phyloP scores from a whole-genome alignment of 30 jellyfish, hydroid and myxozoan species.

The Phacellophora camtschatica region DNA sequence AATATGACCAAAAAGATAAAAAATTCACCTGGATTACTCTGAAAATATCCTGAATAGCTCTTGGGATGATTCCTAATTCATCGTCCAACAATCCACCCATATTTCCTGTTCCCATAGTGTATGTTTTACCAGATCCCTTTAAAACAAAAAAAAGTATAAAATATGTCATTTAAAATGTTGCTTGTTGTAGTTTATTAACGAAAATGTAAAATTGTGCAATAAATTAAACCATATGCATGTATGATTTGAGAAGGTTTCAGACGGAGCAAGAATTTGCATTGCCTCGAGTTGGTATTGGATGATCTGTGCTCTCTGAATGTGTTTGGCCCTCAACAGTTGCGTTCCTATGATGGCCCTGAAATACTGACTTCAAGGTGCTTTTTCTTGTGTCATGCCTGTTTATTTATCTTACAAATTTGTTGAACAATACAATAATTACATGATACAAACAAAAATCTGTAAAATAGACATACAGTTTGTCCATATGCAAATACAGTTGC shows the following conservation, averaged over 20 bases:
- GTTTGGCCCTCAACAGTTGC: too few species aligned
- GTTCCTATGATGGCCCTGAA: too few species aligned
- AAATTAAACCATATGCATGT: too few species aligned
- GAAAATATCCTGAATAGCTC: conserved; percentile 88
- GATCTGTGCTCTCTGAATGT: too few species aligned
- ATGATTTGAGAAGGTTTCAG: too few species aligned
- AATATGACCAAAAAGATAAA: neutral
- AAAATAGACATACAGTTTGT: conserved; percentile 72
- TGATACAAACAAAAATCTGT: too few species aligned
- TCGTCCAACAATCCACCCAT: conserved; percentile 56
- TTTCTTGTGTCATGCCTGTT: too few species aligned
- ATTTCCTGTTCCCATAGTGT: conserved; percentile 96
- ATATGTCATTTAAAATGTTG: neutral
- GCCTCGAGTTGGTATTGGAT: too few species aligned
- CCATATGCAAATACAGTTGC: conserved; percentile 98
- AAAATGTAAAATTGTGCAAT: neutral
- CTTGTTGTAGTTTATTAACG: neutral
- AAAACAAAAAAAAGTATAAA: neutral
- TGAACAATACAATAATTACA: too few species aligned
- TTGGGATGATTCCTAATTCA: conserved; percentile 77
- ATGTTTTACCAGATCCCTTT: conserved; percentile 98
- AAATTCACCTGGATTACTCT: conserved; percentile 36
- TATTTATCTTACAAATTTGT: too few species aligned
- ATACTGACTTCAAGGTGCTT: too few species aligned
- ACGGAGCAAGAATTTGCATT: too few species aligned